Conservation (phyloP, 2,888 invertebrate species). For the Ichneumon xanthorius region DNA sequence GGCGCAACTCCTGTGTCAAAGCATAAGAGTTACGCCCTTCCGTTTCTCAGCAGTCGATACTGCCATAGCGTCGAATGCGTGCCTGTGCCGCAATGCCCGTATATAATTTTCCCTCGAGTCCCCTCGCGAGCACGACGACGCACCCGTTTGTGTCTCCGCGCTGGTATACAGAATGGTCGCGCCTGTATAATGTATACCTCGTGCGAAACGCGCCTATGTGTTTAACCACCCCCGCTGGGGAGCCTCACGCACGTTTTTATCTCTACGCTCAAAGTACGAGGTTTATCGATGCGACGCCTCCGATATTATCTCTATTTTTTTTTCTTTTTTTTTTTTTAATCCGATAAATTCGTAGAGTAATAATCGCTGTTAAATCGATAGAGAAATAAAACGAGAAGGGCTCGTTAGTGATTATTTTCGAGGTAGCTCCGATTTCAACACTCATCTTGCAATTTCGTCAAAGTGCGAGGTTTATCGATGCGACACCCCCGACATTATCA, state of each 20-base stretch:
- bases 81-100: constrained; percentile 40
- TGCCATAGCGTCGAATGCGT: not conserved
- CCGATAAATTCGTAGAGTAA: not conserved
- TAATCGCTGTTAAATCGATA: not conserved
- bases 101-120: constrained; percentile 27
- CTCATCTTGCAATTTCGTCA: not conserved
- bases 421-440: not conserved
- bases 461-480: not conserved
- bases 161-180: constrained; percentile 1
- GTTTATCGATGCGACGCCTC: not conserved
- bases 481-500: not conserved
- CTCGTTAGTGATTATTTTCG: not conserved
- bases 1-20: not conserved
- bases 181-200: constrained; percentile 12
- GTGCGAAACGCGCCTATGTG: constrained; percentile 6
- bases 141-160: constrained; percentile 40
- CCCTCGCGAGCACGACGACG: constrained; percentile 31
- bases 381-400: not conserved
- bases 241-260: not conserved
- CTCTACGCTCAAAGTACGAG: not conserved
- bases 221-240: constrained; percentile 10
- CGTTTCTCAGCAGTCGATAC: not conserved
- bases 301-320: not conserved
- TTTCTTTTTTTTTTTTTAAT: not conserved
- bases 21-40: too few species aligned